Percentiles rank a stretch among this genome's conserved stretches.
These are phyloP conservation scores for Chaetura pelagica DNA, from an alignment of 2,113 vertebrate species.

Conservation along the genomic window DNA sequence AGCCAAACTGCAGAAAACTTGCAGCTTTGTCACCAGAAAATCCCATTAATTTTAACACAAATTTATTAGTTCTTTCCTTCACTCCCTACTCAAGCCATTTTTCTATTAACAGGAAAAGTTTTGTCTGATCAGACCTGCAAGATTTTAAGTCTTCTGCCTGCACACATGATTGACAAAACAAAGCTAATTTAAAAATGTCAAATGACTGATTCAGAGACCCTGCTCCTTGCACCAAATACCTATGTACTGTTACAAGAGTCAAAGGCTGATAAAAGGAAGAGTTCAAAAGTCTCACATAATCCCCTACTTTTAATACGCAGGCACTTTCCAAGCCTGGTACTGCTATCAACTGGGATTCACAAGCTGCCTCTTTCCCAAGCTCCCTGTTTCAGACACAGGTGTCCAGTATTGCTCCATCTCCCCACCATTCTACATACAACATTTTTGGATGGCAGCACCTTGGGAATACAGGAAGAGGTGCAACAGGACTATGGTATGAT, in stretches of 20 bases:
- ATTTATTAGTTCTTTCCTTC: not conserved
- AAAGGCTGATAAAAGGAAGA: not conserved
- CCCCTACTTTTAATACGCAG: not conserved
- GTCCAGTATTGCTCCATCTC: not conserved
- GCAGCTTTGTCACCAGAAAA: not conserved
- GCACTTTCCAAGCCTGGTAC: not conserved
- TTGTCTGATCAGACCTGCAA: not conserved
- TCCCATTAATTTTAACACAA: rapidly evolving
- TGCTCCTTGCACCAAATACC: not conserved
- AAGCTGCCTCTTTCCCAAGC: not conserved
- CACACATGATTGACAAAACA: not conserved
- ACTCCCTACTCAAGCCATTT: not conserved
- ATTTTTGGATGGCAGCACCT: not conserved
- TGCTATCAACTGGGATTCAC: not conserved
- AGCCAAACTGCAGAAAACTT: not conserved
- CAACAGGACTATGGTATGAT: not conserved
- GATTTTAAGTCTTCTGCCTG: not conserved
- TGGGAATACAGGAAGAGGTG: not conserved
- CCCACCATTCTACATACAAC: not conserved
- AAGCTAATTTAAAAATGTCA: not conserved
- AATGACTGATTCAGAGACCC: not conserved
- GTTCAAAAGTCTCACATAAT: not conserved
- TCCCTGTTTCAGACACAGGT: not conserved
- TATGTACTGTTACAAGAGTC: not conserved
- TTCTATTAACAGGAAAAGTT: not conserved